These are phyloP conservation scores for Hanleya hanleyi DNA, from an alignment of 2,888 invertebrate species.

Conservation along the genomic window DNA sequence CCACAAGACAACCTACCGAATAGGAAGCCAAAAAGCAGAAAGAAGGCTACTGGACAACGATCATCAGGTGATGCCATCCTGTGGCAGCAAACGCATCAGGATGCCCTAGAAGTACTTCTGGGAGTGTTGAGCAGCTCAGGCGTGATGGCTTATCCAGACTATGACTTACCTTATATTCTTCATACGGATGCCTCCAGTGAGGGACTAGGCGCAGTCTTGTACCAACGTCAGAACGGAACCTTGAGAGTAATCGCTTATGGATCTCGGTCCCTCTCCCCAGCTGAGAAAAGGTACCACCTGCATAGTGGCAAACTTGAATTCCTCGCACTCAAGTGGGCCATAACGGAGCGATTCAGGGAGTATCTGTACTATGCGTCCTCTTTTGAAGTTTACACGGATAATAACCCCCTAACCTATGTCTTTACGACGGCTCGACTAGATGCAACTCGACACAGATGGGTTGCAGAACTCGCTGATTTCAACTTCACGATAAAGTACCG, in stretches of 20 bases:
- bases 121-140: too few relatives aligned
- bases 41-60: not conserved
- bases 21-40: too few relatives aligned
- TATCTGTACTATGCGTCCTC: constrained; percentile 14
- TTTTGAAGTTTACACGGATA: too few relatives aligned
- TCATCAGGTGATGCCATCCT: too few relatives aligned
- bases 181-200: constrained; percentile 22
- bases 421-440: too few relatives aligned
- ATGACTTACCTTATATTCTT: constrained; percentile 19
- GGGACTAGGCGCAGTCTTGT: constrained; percentile 32
- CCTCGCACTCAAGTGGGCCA: constrained; percentile 29
- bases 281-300: constrained; percentile 19
- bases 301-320: constrained; percentile 20
- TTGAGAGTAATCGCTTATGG: constrained; percentile 26
- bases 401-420: too few relatives aligned
- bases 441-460: too few relatives aligned
- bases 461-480: too few relatives aligned
- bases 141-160: constrained; percentile 27
- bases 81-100: constrained; percentile 16
- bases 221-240: constrained; percentile 18
- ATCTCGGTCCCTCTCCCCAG: not conserved
- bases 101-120: constrained; percentile 20
- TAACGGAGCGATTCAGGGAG: constrained; percentile 20
- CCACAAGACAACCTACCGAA: too few relatives aligned
- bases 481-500: not conserved